These are phyloP conservation scores for Tyrophagus putrescentiae DNA, from an alignment of 1,140 invertebrate genomes.

Conservation along the genomic window DNA sequence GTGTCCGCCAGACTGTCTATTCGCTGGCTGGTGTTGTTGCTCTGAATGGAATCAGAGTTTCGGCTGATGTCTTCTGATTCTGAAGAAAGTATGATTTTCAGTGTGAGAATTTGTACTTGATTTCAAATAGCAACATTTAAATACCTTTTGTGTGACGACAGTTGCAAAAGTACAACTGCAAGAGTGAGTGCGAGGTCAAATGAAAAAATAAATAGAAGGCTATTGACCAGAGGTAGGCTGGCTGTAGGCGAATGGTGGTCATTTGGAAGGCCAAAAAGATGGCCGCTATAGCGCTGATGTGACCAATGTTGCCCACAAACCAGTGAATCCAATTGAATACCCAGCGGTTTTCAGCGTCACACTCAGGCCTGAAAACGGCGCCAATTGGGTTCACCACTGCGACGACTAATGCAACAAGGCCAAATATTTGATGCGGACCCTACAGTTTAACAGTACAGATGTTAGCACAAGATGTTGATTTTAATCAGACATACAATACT, in stretches of 20 bases:
- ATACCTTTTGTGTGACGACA: slow-evolving; percentile 17
- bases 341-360: slow-evolving; percentile 56
- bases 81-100: neutral
- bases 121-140: slow-evolving; percentile 1
- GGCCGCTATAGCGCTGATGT: slow-evolving; percentile 66
- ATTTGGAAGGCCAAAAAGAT: slow-evolving; percentile 76
- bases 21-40: neutral
- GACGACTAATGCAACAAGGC: slow-evolving; percentile 51
- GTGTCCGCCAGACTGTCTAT: neutral
- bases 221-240: slow-evolving; percentile 70
- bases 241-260: slow-evolving; percentile 65
- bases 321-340: slow-evolving; percentile 92
- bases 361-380: slow-evolving; percentile 69
- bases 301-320: slow-evolving; percentile 73
- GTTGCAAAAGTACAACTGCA: slow-evolving; percentile 15
- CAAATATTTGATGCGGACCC: slow-evolving; percentile 32
- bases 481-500: slow-evolving; percentile 21
- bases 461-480: too few relatives aligned
- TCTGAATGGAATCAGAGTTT: neutral
- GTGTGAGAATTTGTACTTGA: neutral
- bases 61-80: slow-evolving; percentile 13
- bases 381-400: slow-evolving; percentile 55
- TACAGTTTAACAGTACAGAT: too few relatives aligned
- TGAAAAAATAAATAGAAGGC: slow-evolving; percentile 33
- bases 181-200: slow-evolving; percentile 2